Evolutionary conservation across 2,113 vertebrate genomes (phyloP), one percentile per base, ranked within the genome.

Genomic region (Oostethus manadensis): DNA sequence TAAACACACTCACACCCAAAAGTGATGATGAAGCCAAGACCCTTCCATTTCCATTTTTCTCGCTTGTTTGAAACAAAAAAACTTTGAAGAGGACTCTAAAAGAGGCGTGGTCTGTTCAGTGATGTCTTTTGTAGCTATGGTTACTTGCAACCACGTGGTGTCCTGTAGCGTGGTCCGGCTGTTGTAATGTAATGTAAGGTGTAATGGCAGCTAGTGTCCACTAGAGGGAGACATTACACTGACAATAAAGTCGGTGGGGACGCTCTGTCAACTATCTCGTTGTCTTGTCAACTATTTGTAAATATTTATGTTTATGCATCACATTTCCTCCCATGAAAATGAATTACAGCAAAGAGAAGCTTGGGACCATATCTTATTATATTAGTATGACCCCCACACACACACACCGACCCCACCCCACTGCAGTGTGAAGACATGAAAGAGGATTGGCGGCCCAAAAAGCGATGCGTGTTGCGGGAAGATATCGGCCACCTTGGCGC

Each of bases 401-500:
- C n/a, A n/a, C 47, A 35, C 64, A 16, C 26, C 42, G 8, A 7
- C 10, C 47, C 8, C 47, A 10, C 47, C 51, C 64, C 65, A 60
- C 33, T 68, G 61, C 48, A 64, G 80, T 71, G 85, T 86, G 75
- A 84, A 84, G 79, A 84, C 76, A 73, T 86, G 80, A 80, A 70
- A 73, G 69, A 47, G 22, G n/a, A 53, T 49, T 11, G 38, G 68
- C 29, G 71, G 16, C 64, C 49, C 79, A 56, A 70, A 79, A 75
- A 58, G 62, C 67, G 70, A 78, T 59, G 45, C 66, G 72, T 89
- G 85, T 84, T 82, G 68, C 81, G 82, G 70, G 80, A 60, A 86
- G 84, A 88, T 85, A 85, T 79, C 63, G 61, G 60, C 59, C 71
- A 68, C 73, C 79, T 83, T 83, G 86, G 85, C 70, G 58, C 85